These are phyloP conservation scores for Augochlorella aurata DNA, from an alignment of 2,888 invertebrate species.

Conservation along the genomic window DNA sequence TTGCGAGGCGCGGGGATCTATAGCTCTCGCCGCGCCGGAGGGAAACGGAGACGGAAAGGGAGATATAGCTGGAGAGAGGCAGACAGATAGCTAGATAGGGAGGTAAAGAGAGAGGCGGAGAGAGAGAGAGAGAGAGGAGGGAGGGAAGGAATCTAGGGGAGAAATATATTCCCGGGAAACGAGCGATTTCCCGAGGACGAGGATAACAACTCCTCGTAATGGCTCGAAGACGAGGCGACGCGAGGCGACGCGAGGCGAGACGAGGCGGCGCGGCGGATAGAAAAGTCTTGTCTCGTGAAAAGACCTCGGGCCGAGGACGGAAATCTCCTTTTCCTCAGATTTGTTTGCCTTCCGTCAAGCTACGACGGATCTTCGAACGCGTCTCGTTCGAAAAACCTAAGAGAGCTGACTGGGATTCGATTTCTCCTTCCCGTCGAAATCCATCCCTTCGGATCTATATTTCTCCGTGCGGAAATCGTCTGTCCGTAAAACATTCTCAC, in stretches of 20 bases:
- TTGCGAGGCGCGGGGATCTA: background rate
- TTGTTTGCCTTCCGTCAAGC: conserved; percentile 13
- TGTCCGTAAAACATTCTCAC: too few species aligned
- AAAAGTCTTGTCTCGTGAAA: conserved; percentile 23
- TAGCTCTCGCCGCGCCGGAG: background rate
- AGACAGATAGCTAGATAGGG: background rate
- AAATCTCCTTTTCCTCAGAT: conserved; percentile 5
- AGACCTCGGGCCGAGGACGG: background rate
- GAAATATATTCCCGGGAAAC: conserved; percentile 19
- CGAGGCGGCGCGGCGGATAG: background rate
- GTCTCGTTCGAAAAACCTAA: background rate
- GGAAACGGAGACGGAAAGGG: background rate
- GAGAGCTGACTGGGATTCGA: background rate
- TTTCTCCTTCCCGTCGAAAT: conserved; percentile 1
- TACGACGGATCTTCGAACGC: background rate
- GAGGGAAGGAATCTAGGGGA: conserved; percentile 13
- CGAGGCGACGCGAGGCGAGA: too few species aligned
- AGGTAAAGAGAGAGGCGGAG: background rate
- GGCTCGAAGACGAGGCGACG: conserved; percentile 27
- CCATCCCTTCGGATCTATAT: background rate
- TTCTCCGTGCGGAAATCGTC: too few species aligned
- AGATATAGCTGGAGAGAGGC: background rate
- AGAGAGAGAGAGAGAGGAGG: background rate
- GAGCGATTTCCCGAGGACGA: conserved; percentile 28
- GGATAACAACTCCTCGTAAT: conserved; percentile 39